These are phyloP conservation scores for Artibeus lituratus DNA, from an alignment of 2,797 vertebrate species.

Conservation along the genomic window DNA sequence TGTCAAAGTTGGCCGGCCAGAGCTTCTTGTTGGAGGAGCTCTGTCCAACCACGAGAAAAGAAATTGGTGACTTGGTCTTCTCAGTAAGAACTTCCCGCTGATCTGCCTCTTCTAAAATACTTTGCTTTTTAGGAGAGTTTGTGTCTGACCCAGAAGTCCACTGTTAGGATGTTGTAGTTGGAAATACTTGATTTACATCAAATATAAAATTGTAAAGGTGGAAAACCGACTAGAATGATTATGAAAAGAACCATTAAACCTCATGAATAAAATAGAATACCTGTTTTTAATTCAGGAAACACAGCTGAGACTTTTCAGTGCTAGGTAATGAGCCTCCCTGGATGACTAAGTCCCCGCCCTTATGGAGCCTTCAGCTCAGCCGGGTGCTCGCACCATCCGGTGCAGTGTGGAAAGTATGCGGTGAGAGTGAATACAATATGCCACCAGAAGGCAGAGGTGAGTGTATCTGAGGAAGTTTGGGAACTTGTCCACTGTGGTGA, in stretches of 20 bases:
- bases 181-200: not conserved
- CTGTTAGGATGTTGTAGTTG: not conserved
- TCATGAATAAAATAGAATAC: not conserved
- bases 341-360: no score
- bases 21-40: not conserved
- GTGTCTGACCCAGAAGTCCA: not conserved
- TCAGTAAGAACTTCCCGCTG: not conserved
- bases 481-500: not conserved
- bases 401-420: no score
- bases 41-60: not conserved
- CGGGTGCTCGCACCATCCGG: not conserved
- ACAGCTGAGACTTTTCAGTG: not conserved
- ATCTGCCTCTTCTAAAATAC: not conserved
- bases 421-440: fast-evolving
- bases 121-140: not conserved
- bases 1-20: not conserved
- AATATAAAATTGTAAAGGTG: not conserved
- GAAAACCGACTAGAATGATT: not conserved
- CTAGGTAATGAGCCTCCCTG: not conserved
- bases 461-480: not conserved
- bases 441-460: not conserved
- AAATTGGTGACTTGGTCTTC: fast-evolving
- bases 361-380: not conserved
- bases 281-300: not conserved
- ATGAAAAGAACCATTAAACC: not conserved